These are phyloP conservation scores for Linyphia triangularis DNA, from an alignment of 2,888 invertebrate genomes.

Conservation along the genomic window DNA sequence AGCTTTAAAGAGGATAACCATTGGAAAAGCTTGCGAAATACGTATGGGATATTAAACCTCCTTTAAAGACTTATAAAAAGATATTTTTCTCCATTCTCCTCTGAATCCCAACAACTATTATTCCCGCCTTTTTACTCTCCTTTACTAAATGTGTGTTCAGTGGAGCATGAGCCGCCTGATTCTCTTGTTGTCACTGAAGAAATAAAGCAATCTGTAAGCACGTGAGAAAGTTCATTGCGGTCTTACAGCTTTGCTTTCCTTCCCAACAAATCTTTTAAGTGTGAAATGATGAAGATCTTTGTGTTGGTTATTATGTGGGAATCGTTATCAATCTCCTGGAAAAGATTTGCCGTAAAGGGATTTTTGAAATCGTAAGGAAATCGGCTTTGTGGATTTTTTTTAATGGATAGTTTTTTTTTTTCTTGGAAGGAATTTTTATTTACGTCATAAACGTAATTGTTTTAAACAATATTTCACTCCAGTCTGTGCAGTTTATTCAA, in stretches of 20 bases:
- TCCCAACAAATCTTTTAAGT: neutral
- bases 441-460: too few species aligned
- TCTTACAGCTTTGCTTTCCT: neutral
- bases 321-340: neutral
- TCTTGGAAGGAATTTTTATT: too few species aligned
- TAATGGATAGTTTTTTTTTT: too few species aligned
- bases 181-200: neutral
- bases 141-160: neutral
- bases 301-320: too few species aligned
- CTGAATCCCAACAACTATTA: neutral
- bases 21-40: neutral
- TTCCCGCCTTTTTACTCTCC: too few species aligned
- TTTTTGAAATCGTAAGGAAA: neutral
- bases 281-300: neutral
- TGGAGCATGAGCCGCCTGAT: neutral
- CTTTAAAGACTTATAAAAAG: neutral
- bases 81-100: neutral
- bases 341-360: neutral
- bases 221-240: neutral
- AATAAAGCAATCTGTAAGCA: neutral
- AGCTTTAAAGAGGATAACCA: neutral
- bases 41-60: neutral
- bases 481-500: too few species aligned
- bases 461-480: too few species aligned
- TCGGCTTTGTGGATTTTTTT: neutral